Evolutionary conservation across 2,797 vertebrate genomes (phyloP), one percentile per base, ranked within the genome.

Genomic region (Rhyacichthys aspro): DNA sequence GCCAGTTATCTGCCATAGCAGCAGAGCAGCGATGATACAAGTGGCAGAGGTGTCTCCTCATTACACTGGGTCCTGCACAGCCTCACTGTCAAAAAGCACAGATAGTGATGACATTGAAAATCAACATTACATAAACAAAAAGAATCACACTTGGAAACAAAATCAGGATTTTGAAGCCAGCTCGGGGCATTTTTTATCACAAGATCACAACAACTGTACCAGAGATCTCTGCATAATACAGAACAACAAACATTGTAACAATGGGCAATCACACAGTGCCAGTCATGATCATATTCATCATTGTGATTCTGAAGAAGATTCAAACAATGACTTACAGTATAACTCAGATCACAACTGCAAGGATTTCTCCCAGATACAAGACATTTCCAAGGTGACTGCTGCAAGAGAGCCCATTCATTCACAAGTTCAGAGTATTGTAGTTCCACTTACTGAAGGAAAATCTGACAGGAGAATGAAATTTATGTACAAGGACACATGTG

Each of bases 1-100:
- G 18, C 81, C 85, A 10, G 90, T 91, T 33, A 91, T 91, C 48
- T 58, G 86, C 59, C 85, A 90, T 72, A 83, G 84, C 66, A 65
- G 86, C 10, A 67, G 43, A 59, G 69, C 62, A 5, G 28, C 46
- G 37, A 12, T 36, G 46, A 12, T 48, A 23, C 74, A 70, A 14
- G 14, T 34, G 16, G 47, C 55, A 58, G 69, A 76, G 2, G 28
- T 10, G 0, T 37, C 48, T 48, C 8, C 16, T 39, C 18, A 59
- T 43, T 43, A 37, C 14, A 53, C 64, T 46, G 61, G 36, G 23
- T 18, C 59, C 5, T 38, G 49, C 8, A 1, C 61, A 53, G 11
- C 18, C 23, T 28, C 63, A 12, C 6, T 0, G 52, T 61, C 72
- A 49, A 44, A 8, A 43, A 55, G 43, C 55, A 45, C 33, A 54